phyloP scores from a whole-genome alignment of 2,113 vertebrate species.

The Istiophorus platypterus region DNA sequence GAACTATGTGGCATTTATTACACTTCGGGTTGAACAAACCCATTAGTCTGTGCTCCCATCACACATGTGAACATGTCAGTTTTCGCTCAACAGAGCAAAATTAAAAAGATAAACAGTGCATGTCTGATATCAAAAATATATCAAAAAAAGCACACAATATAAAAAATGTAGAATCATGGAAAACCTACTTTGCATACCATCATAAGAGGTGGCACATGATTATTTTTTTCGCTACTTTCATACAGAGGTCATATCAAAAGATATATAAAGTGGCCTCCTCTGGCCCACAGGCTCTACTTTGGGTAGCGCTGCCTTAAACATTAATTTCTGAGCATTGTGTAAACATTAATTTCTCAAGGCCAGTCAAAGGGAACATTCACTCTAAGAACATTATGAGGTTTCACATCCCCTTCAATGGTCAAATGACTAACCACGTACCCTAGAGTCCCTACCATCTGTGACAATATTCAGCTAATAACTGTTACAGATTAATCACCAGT shows the following conservation, averaged over 20 bases:
- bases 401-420: conserved; percentile 4
- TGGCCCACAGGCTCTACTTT: not conserved
- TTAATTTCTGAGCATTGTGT: conserved; percentile 3
- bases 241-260: not conserved
- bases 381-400: not conserved
- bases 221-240: not conserved
- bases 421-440: conserved; percentile 36
- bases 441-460: conserved; percentile 9
- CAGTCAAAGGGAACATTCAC: not conserved
- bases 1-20: too few relatives aligned
- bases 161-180: not conserved
- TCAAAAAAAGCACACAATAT: not conserved
- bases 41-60: not conserved
- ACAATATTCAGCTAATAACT: conserved; percentile 23
- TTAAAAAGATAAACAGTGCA: not conserved
- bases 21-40: not conserved
- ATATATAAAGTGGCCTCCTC: not conserved
- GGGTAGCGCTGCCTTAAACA: not conserved
- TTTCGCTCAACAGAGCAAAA: not conserved
- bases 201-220: not conserved
- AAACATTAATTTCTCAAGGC: conserved; percentile 17
- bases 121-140: too few relatives aligned
- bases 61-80: not conserved
- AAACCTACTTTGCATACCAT: too few relatives aligned
- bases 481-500: conserved; percentile 42